These are phyloP conservation scores for Amphiura filiformis DNA, from an alignment of 35 echinoderm and acorn worm genomes.

Conservation along the genomic window DNA sequence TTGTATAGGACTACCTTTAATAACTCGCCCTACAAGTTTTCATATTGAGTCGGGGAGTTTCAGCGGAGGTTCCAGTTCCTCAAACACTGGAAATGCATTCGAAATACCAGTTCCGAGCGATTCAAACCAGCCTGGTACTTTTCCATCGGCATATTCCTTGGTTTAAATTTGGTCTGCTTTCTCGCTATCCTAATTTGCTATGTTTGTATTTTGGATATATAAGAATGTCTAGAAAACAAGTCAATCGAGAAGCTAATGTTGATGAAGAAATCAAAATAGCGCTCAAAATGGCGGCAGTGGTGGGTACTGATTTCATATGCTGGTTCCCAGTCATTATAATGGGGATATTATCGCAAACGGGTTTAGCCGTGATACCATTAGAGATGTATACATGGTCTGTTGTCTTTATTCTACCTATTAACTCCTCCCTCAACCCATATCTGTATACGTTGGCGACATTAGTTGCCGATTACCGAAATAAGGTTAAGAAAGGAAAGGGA, in stretches of 20 bases:
- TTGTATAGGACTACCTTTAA: conserved; percentile 28
- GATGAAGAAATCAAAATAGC: conserved; percentile 36
- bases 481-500: neutral
- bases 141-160: conserved; percentile 37
- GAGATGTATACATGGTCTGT: conserved; percentile 53
- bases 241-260: neutral
- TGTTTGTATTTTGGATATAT: conserved; percentile 2
- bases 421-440: conserved; percentile 38
- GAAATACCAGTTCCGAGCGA: neutral
- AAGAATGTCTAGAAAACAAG: neutral
- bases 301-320: conserved; percentile 38
- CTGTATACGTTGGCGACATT: conserved; percentile 33
- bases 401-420: conserved; percentile 51
- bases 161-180: conserved; percentile 33
- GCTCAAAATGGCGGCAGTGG: conserved; percentile 38
- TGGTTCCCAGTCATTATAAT: conserved; percentile 62
- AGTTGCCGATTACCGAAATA: neutral
- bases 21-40: conserved; percentile 1
- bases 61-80: neutral
- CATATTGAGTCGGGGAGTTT: neutral
- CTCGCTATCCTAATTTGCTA: conserved; percentile 24
- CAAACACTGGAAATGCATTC: neutral
- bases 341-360: conserved; percentile 39
- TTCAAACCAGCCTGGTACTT: conserved; percentile 16
- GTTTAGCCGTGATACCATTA: neutral